These are phyloP conservation scores for Catamblyrhynchus diadema DNA, from an alignment of 2,797 vertebrate species.

Conservation along the genomic window DNA sequence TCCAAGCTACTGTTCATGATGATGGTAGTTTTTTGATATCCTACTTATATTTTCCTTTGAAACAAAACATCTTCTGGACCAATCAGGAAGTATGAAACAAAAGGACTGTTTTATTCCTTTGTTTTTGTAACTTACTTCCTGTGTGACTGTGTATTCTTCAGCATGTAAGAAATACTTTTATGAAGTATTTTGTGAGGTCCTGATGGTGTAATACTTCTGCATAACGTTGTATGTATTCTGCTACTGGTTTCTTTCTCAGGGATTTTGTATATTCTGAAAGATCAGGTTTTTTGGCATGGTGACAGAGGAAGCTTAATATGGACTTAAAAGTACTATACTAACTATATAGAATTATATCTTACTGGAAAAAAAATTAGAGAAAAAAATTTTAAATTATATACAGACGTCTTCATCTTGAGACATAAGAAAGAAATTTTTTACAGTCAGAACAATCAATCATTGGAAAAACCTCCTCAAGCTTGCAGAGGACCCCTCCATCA, in stretches of 20 bases:
- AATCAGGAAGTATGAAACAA: background rate
- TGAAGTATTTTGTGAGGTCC: background rate
- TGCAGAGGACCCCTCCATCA: accelerated
- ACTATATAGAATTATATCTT: background rate
- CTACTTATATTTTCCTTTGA: background rate
- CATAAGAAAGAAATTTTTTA: background rate
- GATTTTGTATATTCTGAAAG: background rate
- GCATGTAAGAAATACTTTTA: background rate
- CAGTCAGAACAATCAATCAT: background rate
- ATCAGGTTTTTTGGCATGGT: background rate
- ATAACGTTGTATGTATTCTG: background rate
- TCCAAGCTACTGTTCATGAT: accelerated
- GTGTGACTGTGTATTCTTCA: background rate
- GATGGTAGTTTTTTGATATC: background rate
- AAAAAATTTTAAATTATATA: background rate
- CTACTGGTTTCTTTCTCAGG: background rate
- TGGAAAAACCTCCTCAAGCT: background rate
- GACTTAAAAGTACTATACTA: background rate
- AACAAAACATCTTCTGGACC: background rate
- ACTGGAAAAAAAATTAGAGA: background rate
- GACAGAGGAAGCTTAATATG: background rate
- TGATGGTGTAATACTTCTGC: background rate
- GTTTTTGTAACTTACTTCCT: background rate
- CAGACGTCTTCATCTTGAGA: background rate
- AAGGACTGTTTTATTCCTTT: background rate